Evolutionary conservation across 2,888 invertebrate species (phyloP), one percentile per base, ranked within the genome.

Genomic region (Monoplex corrugatus): DNA sequence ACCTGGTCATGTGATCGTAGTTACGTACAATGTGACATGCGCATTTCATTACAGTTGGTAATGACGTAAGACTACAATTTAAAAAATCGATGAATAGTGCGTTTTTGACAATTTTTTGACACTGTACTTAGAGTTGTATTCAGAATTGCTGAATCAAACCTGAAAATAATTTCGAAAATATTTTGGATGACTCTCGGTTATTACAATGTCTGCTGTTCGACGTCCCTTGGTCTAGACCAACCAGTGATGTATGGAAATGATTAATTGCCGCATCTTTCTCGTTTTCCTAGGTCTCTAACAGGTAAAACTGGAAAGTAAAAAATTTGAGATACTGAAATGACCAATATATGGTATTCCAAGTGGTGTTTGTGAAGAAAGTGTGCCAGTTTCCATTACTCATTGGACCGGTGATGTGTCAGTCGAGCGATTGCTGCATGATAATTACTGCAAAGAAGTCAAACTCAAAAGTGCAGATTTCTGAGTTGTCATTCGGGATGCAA

Each of bases 191-290:
- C 57, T 87, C 43, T 75, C 72, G n/a, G 87, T 87, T 87, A 87
- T 87, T 87, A 87, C 75, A 78, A 75, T 87, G 75, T 87, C 87
- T 87, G 87, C 87, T 80, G 75, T 43, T 57, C 57, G 80, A 87
- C 80, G 80, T 78, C 87, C 35, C 10, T 35, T 80, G 35, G 38
- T n/a, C n/a, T n/a, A n/a, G n/a, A n/a, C n/a, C n/a, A n/a, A 16
- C 78, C 78, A 44, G 80, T 38, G 80, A 50, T 87, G n/a, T 50
- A 87, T 80, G 87, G 87, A 75, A 57, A 87, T 80, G 87, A 87
- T 78, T 87, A 57, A 87, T 87, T 50, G 44, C 32, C 19, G 68
- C 28, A 72, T 38, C 40, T 63, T 28, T 13, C 23, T 32, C 13
- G 43, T 68, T 86, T 68, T 63, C 32, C 50, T 45, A 16, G n/a